A percentile compares a stretch with the other conserved stretches of the same genome.
phyloP scores from a whole-genome alignment of 2,888 invertebrate genomes.

The Glyphotaelius pellucidus region DNA sequence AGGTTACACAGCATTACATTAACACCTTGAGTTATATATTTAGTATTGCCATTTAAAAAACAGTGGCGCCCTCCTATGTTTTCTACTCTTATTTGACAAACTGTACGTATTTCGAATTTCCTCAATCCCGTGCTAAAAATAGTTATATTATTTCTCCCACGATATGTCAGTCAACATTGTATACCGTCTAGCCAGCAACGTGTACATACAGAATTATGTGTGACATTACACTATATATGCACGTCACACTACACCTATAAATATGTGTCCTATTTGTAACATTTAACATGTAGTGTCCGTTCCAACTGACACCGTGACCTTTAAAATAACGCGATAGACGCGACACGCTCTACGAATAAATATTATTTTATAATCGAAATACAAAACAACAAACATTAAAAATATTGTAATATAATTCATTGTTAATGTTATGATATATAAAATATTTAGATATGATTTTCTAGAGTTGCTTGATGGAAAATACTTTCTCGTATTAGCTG shows the following conservation, averaged over 20 bases:
- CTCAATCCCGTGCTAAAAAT: not conserved
- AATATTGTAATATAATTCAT: not conserved
- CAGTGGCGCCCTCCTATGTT: too few species aligned
- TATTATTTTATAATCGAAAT: not conserved
- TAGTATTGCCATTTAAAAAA: too few species aligned
- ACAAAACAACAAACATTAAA: not conserved
- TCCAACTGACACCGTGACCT: not conserved
- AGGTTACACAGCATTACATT: too few species aligned
- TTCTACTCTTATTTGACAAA: too few species aligned
- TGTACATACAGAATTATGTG: not conserved
- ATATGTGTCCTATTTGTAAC: not conserved
- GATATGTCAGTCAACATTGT: not conserved
- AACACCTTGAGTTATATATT: too few species aligned
- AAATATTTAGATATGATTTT: not conserved
- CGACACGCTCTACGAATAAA: not conserved
- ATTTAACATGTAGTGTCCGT: not conserved
- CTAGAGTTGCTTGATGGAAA: not conserved
- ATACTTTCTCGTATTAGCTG: not conserved
- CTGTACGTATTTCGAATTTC: too few species aligned
- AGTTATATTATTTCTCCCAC: not conserved
- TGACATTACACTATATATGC: not conserved
- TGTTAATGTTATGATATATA: not conserved
- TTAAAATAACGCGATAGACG: not conserved
- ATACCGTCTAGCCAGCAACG: not conserved
- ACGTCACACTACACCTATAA: not conserved